A percentile compares a stretch with the other conserved stretches of the same genome.
Conservation (phyloP, 2,797 vertebrate genomes). For the Gobionotothen gibberifrons region DNA sequence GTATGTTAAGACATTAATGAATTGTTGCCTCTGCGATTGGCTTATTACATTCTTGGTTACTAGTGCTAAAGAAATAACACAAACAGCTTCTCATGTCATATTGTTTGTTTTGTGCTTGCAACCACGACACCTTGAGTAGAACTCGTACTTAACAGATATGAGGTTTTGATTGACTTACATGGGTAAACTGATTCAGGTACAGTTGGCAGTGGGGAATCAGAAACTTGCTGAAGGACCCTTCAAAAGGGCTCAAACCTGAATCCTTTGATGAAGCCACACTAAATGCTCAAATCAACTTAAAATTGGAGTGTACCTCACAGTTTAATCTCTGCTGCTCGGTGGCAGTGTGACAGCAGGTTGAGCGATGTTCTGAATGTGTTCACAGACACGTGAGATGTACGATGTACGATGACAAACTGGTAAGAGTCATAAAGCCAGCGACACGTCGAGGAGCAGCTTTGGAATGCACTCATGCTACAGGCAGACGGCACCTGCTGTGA, state of each 20-base stretch:
- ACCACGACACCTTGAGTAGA: neutral
- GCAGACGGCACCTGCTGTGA: neutral
- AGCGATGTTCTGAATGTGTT: conserved; percentile 6
- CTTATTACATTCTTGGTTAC: neutral
- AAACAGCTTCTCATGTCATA: neutral
- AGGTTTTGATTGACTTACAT: neutral
- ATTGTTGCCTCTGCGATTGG: neutral
- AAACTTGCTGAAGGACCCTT: neutral
- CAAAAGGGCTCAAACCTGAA: neutral
- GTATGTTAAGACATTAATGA: neutral
- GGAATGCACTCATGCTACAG: neutral
- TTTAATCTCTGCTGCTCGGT: neutral
- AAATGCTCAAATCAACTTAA: neutral
- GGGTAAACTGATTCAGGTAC: neutral
- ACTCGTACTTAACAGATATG: neutral
- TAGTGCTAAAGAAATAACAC: neutral
- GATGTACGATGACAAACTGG: neutral
- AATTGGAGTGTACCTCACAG: neutral
- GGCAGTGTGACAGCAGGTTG: conserved; percentile 16
- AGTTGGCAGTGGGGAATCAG: too few relatives aligned
- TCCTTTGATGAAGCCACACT: neutral
- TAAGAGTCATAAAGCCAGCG: conserved; percentile 8
- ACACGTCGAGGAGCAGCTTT: conserved; percentile 5
- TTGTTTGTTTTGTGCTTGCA: too few relatives aligned
- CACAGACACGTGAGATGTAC: neutral